Conservation (phyloP, 2,113 vertebrate species). For the Trichomycterus rosablanca region DNA sequence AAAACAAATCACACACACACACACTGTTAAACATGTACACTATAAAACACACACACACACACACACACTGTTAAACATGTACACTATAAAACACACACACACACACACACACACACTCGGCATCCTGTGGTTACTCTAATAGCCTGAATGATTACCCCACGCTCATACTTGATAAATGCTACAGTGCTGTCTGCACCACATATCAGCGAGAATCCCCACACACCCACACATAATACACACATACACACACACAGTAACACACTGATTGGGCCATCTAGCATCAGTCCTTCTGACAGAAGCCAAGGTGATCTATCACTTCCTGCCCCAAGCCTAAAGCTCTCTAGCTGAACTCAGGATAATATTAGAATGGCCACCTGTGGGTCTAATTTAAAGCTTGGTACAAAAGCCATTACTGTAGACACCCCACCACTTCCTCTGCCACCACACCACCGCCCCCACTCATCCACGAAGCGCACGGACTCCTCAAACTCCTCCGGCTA, state of each 20-base stretch:
- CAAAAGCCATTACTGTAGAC: slow-evolving; percentile 33
- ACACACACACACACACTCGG: slow-evolving; percentile 13
- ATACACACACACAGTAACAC: slow-evolving; percentile 23
- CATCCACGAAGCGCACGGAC: neutral
- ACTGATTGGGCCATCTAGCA: slow-evolving; percentile 17
- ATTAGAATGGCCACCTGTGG: slow-evolving; percentile 42
- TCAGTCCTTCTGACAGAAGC: slow-evolving; percentile 27
- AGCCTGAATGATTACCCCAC: slow-evolving; percentile 27
- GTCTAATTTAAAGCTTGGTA: slow-evolving; percentile 39
- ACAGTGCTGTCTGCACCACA: slow-evolving; percentile 35
- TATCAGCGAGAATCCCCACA: slow-evolving; percentile 68
- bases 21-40: slow-evolving; percentile 4
- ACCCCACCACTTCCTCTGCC: slow-evolving; percentile 1
- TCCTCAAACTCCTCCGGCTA: slow-evolving; percentile 14
- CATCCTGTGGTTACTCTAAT: slow-evolving; percentile 32
- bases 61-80: too few species aligned
- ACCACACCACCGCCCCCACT: too few species aligned
- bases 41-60: slow-evolving; percentile 8
- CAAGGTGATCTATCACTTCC: slow-evolving; percentile 34
- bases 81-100: neutral
- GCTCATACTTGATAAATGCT: slow-evolving; percentile 29
- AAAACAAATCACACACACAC: slow-evolving; percentile 36
- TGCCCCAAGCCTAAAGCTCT: slow-evolving; percentile 19
- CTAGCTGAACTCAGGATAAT: slow-evolving; percentile 38
- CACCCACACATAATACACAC: slow-evolving; percentile 27